These are phyloP conservation scores for Meloidogyne chitwoodi DNA, from an alignment of 1,140 invertebrate genomes.

Conservation along the genomic window DNA sequence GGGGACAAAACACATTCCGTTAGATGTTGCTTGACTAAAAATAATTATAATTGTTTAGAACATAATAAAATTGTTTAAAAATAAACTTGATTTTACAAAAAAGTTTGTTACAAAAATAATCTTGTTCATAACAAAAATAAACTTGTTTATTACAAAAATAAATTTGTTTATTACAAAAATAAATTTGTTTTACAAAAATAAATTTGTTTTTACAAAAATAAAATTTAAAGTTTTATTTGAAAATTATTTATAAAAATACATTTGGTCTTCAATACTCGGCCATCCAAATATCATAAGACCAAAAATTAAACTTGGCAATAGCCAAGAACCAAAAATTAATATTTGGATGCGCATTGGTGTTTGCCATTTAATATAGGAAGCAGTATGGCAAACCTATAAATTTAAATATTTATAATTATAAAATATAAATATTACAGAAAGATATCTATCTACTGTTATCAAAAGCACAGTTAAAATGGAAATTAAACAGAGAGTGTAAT, in stretches of 20 bases:
- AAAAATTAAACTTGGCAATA: conserved; percentile 54
- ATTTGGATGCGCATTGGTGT: conserved; percentile 52
- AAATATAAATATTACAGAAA: neutral
- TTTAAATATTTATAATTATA: neutral
- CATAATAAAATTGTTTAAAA: no score
- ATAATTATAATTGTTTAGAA: conserved; percentile 6
- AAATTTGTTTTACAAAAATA: neutral
- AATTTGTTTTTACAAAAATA: neutral
- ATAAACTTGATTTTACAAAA: no score
- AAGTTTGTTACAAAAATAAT: neutral
- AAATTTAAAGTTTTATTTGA: neutral
- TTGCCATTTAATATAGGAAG: conserved; percentile 59
- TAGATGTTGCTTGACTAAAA: conserved; percentile 35
- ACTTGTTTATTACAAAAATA: neutral
- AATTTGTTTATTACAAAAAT: neutral
- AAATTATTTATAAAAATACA: neutral
- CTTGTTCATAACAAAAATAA: conserved; percentile 12
- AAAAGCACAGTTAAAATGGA: conserved; percentile 97
- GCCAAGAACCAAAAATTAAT: conserved; percentile 55
- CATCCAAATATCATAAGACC: conserved; percentile 59
- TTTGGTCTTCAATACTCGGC: conserved; percentile 39
- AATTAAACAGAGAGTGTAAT: conserved; percentile 96
- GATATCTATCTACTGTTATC: conserved; percentile 81
- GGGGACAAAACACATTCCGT: conserved; percentile 57
- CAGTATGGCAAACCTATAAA: conserved; percentile 52